A percentile compares a stretch with the other conserved stretches of the same genome.
phyloP scores from a whole-genome alignment of 2,888 invertebrate species.

The Dynastes grantii region DNA sequence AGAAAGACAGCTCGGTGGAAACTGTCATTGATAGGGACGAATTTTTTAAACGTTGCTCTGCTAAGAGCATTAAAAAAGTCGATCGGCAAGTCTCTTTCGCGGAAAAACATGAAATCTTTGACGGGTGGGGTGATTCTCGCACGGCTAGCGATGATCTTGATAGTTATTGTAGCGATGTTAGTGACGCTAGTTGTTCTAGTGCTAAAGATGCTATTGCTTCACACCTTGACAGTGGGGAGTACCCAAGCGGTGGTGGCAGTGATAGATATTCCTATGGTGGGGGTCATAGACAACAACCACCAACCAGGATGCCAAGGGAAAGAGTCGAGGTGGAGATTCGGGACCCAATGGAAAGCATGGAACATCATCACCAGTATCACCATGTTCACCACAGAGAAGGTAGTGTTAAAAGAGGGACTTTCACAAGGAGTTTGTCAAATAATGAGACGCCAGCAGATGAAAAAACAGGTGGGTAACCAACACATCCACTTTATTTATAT shows the following conservation, averaged over 20 bases:
- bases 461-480: slow-evolving; percentile 79
- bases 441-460: slow-evolving; percentile 88
- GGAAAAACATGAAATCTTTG: slow-evolving; percentile 18
- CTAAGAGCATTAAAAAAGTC: slow-evolving; percentile 25
- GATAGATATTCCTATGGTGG: slow-evolving; percentile 61
- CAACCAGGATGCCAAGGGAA: slow-evolving; percentile 40
- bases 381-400: slow-evolving; percentile 72
- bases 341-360: slow-evolving; percentile 54
- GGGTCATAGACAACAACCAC: slow-evolving; percentile 29
- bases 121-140: background rate
- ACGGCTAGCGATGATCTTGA: slow-evolving; percentile 42
- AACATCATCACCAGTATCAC: slow-evolving; percentile 69
- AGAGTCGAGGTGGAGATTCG: slow-evolving; percentile 47
- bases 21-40: slow-evolving; percentile 49
- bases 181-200: slow-evolving; percentile 52
- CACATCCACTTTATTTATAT: too few species aligned
- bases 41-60: slow-evolving; percentile 23
- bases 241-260: slow-evolving; percentile 58
- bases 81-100: slow-evolving; percentile 45
- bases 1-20: slow-evolving; percentile 49
- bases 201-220: slow-evolving; percentile 57
- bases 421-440: slow-evolving; percentile 87
- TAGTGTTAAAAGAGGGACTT: slow-evolving; percentile 76
- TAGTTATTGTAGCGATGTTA: slow-evolving; percentile 50
- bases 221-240: slow-evolving; percentile 49